Evolutionary conservation across 2,888 invertebrate species (phyloP), one percentile per base, ranked within the genome.

Genomic region (Axea sp.): DNA sequence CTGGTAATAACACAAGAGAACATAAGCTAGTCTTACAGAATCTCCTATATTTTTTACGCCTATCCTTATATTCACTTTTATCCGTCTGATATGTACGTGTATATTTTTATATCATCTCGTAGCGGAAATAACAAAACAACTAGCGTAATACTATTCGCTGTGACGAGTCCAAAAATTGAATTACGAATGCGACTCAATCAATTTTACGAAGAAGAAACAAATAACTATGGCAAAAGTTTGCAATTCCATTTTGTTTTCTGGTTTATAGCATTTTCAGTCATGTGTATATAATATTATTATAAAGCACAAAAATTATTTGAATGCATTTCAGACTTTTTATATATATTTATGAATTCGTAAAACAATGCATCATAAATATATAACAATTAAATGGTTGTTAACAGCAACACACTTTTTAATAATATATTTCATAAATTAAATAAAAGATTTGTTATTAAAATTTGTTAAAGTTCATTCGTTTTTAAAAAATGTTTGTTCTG

Each of bases 1-100:
- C 76, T 75, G 76, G 80, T 80, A 81, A 81, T 80, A 78, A 80
- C 76, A 76, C 65, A 71, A 73, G 75, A 76, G 78, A 77, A 80
- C 79, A 78, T 82, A 81, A 81, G 80, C 77, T 79, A 75, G 73
- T 76, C 76, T 77, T 79, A 79, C 78, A 76, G 77, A 77, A 74
- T 79, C 76, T 45, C 69, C 69, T 72, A 67, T 68, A 69, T 76
- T 53, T 43, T 72, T 73, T 65, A 59, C 57, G 53, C 65, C 65
- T 67, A 73, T 67, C 53, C 73, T 74, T 72, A 73, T 75, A 76
- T 75, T 78, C 80, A 76, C 77, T 78, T 80, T 79, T 78, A 78
- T 79, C 71, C 53, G 47, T 35, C 37, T 39, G 49, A 33, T 31
- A 41, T 30, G 35, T 7, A 62, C 41, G 57, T 31, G 72, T 69